These are phyloP conservation scores for Xanthorhoe designata DNA, from an alignment of 2,888 invertebrate genomes.

Conservation along the genomic window DNA sequence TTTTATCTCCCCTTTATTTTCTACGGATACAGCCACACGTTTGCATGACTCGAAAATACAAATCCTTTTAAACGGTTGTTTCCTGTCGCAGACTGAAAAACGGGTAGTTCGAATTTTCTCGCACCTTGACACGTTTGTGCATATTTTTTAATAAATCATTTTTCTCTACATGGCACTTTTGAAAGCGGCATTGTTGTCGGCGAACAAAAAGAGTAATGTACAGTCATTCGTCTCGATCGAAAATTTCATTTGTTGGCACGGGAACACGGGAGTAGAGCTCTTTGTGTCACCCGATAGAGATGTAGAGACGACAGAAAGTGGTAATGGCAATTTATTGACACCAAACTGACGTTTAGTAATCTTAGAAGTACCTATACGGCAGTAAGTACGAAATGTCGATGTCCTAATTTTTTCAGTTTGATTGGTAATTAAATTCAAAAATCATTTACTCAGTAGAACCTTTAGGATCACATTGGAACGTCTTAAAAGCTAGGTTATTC, in stretches of 20 bases:
- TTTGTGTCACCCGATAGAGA: constrained; percentile 65
- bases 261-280: constrained; percentile 53
- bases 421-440: too few relatives aligned
- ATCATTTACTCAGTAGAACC: too few relatives aligned
- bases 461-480: too few relatives aligned
- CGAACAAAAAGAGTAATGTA: constrained; percentile 73
- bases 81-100: constrained; percentile 16
- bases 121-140: constrained; percentile 33
- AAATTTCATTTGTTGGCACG: constrained; percentile 77
- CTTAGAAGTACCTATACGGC: background rate
- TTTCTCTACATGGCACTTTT: constrained; percentile 48
- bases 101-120: constrained; percentile 10
- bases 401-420: too few relatives aligned
- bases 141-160: constrained; percentile 44
- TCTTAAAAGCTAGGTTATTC: too few relatives aligned
- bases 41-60: constrained; percentile 23
- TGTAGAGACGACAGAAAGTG: constrained; percentile 54
- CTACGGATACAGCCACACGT: constrained; percentile 25
- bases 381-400: too few relatives aligned
- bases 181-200: constrained; percentile 66
- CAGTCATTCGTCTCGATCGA: constrained; percentile 76
- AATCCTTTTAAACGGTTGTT: constrained; percentile 26
- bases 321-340: constrained; percentile 38
- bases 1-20: constrained; percentile 34
- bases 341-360: constrained; percentile 22